phyloP scores from a whole-genome alignment of 2,888 invertebrate genomes.

The Brachyptera risi region DNA sequence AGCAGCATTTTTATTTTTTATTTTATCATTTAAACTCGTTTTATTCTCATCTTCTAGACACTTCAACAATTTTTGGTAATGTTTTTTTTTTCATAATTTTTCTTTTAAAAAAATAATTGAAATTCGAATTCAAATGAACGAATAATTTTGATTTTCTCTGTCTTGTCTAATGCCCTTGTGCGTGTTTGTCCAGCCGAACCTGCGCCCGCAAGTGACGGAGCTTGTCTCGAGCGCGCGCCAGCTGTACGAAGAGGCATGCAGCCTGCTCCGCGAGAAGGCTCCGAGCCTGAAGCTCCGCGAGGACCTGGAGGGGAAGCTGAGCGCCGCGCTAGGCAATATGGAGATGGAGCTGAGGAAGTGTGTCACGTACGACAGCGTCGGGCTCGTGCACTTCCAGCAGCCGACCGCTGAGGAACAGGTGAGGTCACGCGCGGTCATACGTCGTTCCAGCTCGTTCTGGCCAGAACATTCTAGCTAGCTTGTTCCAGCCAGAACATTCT shows the following conservation, averaged over 20 bases:
- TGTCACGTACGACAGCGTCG: slow-evolving; percentile 54
- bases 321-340: slow-evolving; percentile 61
- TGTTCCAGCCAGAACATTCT: too few species aligned
- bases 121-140: too few species aligned
- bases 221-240: slow-evolving; percentile 62
- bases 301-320: slow-evolving; percentile 65
- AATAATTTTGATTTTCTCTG: too few species aligned
- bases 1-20: too few species aligned
- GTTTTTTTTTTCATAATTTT: too few species aligned
- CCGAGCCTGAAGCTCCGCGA: slow-evolving; percentile 59
- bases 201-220: slow-evolving; percentile 72
- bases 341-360: slow-evolving; percentile 70
- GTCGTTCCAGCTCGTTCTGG: too few species aligned
- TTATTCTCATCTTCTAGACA: too few species aligned
- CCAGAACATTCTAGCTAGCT: too few species aligned
- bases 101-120: too few species aligned
- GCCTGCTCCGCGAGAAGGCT: slow-evolving; percentile 63
- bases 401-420: slow-evolving; percentile 39
- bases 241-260: slow-evolving; percentile 69
- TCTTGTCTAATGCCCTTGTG: too few species aligned
- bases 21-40: too few species aligned
- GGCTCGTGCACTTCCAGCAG: slow-evolving; percentile 55
- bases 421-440: slow-evolving; percentile 30
- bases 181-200: slow-evolving; percentile 50
- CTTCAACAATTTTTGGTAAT: too few species aligned